A percentile compares a stretch with the other conserved stretches of the same genome.
Evolutionary conservation across 2,888 invertebrate genomes (phyloP).

Genomic region (Thera obeliscata): DNA sequence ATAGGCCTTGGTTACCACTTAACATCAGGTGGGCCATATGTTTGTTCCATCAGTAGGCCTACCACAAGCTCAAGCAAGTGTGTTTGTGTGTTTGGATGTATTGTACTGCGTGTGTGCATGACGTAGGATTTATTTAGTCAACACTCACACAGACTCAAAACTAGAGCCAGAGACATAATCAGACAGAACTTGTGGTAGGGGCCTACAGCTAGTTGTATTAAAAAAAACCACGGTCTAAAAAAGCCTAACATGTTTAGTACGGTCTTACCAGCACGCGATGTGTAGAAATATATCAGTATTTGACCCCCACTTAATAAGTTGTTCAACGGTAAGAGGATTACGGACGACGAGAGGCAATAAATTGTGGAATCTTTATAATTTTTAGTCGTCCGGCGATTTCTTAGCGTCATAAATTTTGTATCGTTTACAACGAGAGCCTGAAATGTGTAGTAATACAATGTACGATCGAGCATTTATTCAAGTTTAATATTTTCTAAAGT

Average conservation of each 20-base stretch:
- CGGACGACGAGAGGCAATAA: constrained; percentile 63
- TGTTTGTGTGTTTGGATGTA: too few species aligned
- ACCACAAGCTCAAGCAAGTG: too few species aligned
- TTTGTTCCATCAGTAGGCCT: too few species aligned
- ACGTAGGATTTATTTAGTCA: too few species aligned
- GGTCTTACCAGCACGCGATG: constrained; percentile 41
- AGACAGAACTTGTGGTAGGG: too few species aligned
- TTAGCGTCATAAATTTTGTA: constrained; percentile 81
- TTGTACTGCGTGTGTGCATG: too few species aligned
- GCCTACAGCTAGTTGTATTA: neutral
- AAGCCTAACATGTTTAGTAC: constrained; percentile 10
- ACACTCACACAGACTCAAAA: too few species aligned
- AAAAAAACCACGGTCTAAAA: neutral
- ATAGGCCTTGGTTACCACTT: too few species aligned
- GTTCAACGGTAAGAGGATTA: constrained; percentile 80
- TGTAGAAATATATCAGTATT: constrained; percentile 78
- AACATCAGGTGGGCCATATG: too few species aligned
- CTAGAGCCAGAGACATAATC: too few species aligned
- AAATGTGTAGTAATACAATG: constrained; percentile 48
- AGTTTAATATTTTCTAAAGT: too few species aligned
- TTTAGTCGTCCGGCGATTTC: constrained; percentile 72
- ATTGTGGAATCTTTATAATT: constrained; percentile 83
- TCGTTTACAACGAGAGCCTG: constrained; percentile 69
- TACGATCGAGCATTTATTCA: too few species aligned
- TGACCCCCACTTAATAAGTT: constrained; percentile 81